Conservation (phyloP, 2,113 vertebrate species). For the Lagopus leucura region DNA sequence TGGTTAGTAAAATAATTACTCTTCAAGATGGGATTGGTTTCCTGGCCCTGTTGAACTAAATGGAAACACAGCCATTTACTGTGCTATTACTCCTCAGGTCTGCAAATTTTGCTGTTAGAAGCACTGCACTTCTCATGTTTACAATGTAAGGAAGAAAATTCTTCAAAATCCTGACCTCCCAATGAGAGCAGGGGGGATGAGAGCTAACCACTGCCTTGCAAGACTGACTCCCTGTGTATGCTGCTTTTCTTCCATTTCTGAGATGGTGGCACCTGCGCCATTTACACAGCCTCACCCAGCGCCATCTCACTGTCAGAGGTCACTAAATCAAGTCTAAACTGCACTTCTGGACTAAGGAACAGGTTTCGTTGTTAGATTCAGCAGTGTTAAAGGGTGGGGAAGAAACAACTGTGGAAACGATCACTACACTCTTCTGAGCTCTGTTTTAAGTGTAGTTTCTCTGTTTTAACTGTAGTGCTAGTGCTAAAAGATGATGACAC, state of each 20-base stretch:
- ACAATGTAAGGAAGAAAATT: neutral
- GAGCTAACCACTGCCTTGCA: neutral
- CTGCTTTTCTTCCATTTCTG: neutral
- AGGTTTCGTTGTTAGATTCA: neutral
- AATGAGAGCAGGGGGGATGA: neutral
- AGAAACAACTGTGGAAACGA: neutral
- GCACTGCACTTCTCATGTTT: neutral
- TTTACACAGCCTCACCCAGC: neutral
- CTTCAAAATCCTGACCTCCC: neutral
- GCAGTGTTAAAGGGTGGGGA: neutral
- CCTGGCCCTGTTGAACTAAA: neutral
- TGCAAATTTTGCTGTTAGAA: neutral
- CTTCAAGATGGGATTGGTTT: neutral
- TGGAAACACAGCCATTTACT: neutral
- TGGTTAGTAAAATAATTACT: neutral
- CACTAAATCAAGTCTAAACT: neutral
- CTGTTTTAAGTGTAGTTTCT: constrained; percentile 6
- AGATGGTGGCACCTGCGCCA: neutral
- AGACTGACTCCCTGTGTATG: neutral
- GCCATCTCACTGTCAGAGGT: neutral
- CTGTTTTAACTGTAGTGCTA: neutral
- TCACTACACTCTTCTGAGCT: neutral
- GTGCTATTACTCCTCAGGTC: neutral
- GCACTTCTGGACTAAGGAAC: neutral
- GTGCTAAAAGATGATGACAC: neutral